These are phyloP conservation scores for Oxycera nigricornis DNA, from an alignment of 2,888 invertebrate species.

Conservation along the genomic window DNA sequence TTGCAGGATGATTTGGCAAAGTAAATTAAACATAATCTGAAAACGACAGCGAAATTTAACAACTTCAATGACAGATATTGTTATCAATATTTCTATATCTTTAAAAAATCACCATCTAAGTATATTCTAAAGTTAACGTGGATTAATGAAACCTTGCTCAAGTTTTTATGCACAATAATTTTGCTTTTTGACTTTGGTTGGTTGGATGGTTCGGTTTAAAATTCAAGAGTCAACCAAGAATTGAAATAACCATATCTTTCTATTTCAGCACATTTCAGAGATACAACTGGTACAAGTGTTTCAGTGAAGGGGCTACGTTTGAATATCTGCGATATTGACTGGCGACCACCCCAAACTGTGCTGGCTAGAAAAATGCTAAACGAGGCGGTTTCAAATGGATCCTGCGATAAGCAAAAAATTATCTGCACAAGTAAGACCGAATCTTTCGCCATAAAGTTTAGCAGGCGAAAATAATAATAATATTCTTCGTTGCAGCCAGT, in stretches of 20 bases:
- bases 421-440: constrained; percentile 63
- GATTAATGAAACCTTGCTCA: too few species aligned
- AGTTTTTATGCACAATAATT: too few species aligned
- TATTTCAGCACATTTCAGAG: constrained; percentile 78
- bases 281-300: constrained; percentile 78
- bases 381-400: constrained; percentile 75
- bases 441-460: not conserved
- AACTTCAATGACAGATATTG: too few species aligned
- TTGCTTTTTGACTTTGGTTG: too few species aligned
- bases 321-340: constrained; percentile 81
- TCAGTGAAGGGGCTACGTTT: constrained; percentile 79
- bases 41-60: too few species aligned
- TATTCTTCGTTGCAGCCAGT: constrained; percentile 55
- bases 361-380: constrained; percentile 85
- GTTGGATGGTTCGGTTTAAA: too few species aligned
- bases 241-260: not conserved
- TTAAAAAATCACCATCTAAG: too few species aligned
- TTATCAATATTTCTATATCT: too few species aligned
- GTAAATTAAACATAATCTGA: too few species aligned
- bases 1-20: too few species aligned
- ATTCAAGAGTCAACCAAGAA: not conserved
- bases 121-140: too few species aligned
- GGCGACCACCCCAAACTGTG: constrained; percentile 81
- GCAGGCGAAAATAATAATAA: too few species aligned
- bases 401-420: constrained; percentile 66